These are phyloP conservation scores for Pavo muticus DNA, from an alignment of 2,113 vertebrate genomes.

Conservation along the genomic window DNA sequence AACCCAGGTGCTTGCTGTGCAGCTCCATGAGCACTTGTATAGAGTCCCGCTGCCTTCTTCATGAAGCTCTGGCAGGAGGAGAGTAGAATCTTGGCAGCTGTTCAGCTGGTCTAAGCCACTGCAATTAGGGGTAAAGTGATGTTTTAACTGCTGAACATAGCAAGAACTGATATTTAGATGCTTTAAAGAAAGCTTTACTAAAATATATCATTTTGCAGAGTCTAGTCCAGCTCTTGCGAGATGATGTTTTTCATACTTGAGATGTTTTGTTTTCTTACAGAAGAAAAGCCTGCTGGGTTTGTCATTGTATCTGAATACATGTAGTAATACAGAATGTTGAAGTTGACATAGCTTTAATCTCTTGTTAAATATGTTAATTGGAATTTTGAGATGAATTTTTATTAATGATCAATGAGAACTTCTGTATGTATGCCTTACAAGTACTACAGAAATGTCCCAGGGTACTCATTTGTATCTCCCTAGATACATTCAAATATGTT, in stretches of 20 bases:
- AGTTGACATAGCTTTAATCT: background rate
- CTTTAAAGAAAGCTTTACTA: background rate
- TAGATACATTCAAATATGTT: background rate
- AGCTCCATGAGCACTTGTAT: background rate
- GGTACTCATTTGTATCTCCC: background rate
- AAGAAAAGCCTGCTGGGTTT: background rate
- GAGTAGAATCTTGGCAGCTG: background rate
- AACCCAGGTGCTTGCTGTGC: background rate
- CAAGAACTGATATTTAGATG: background rate
- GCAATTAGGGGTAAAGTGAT: background rate
- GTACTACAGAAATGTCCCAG: background rate
- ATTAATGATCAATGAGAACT: background rate
- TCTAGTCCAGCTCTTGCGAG: background rate
- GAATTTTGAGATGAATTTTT: background rate
- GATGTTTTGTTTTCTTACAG: background rate
- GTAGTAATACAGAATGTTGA: background rate
- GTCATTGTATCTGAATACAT: accelerated
- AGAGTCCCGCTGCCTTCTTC: background rate
- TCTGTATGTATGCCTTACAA: background rate
- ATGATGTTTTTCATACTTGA: background rate
- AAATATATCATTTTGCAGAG: background rate
- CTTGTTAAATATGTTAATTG: background rate
- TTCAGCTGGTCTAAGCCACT: background rate
- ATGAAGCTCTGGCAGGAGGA: background rate
- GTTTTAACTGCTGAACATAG: background rate